Evolutionary conservation across 1,140 invertebrate genomes (phyloP).

Genomic region (Ptiloglossa arizonensis): DNA sequence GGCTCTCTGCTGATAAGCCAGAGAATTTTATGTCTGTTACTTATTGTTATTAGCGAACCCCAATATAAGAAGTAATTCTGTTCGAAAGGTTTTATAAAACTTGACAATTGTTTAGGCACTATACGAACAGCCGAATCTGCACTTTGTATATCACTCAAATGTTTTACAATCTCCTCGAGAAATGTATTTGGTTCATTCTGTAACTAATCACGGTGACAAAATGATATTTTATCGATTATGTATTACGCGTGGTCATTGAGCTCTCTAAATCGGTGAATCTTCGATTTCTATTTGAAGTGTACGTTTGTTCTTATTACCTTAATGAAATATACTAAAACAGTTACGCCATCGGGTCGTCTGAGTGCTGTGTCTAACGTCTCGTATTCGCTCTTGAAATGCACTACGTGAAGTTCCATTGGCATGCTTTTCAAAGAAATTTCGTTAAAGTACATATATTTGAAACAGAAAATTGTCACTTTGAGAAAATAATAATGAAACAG

Average conservation of each 20-base stretch:
- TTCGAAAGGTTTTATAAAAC: constrained; percentile 82
- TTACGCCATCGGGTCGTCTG: constrained; percentile 82
- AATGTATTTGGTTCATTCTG: constrained; percentile 80
- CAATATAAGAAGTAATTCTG: constrained; percentile 87
- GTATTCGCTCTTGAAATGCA: constrained; percentile 82
- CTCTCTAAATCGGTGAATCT: too few species aligned
- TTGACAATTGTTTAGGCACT: constrained; percentile 78
- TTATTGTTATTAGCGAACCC: constrained; percentile 79
- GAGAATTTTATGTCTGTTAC: constrained; percentile 47
- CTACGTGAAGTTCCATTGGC: constrained; percentile 84
- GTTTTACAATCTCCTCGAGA: constrained; percentile 81
- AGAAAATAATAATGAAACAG: background rate
- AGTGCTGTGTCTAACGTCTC: constrained; percentile 83
- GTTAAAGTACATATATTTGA: background rate
- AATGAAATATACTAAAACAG: constrained; percentile 84
- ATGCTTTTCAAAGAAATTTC: constrained; percentile 60
- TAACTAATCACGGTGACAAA: constrained; percentile 71
- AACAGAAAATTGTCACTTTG: background rate
- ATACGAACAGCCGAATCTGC: constrained; percentile 81
- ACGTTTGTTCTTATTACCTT: constrained; percentile 75
- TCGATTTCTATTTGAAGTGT: too few species aligned
- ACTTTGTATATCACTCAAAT: constrained; percentile 79
- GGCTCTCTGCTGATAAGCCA: constrained; percentile 68
- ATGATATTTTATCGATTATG: background rate
- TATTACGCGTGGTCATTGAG: background rate